Conservation (phyloP, 2,888 invertebrate genomes). For the Parochlus steinenii region DNA sequence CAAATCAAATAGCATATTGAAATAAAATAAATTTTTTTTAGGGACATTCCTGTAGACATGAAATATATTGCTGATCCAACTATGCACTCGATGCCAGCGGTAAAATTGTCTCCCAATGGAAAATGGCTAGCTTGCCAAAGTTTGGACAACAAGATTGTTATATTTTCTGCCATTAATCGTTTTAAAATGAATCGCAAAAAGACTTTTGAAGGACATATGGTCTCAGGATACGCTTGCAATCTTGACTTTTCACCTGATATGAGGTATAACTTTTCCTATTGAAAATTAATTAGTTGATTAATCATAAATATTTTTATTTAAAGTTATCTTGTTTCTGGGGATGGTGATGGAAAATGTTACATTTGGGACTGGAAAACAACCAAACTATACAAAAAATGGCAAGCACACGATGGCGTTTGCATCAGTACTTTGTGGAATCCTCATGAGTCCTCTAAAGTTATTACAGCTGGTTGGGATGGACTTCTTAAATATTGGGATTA, state of each 20-base stretch:
- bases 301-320: conserved; percentile 8
- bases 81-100: conserved; percentile 98
- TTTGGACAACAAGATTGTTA: conserved; percentile 97
- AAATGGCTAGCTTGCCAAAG: conserved; percentile 99
- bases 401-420: conserved; percentile 96
- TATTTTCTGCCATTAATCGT: conserved; percentile 92
- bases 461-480: conserved; percentile 99
- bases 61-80: conserved; percentile 99
- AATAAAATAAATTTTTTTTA: not conserved
- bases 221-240: conserved; percentile 95
- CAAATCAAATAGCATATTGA: no score
- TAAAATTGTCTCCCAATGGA: conserved; percentile 86
- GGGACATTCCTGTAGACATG: conserved; percentile 97
- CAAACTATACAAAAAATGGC: conserved; percentile 95
- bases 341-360: conserved; percentile 97
- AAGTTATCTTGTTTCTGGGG: conserved; percentile 92
- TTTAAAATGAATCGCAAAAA: conserved; percentile 98
- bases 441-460: conserved; percentile 91
- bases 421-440: conserved; percentile 95
- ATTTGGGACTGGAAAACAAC: conserved; percentile 99
- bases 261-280: conserved; percentile 41
- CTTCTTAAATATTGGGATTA: conserved; percentile 98
- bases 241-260: conserved; percentile 97
- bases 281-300: conserved; percentile 6
- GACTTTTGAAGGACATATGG: conserved; percentile 97